Conservation (phyloP, 2,888 invertebrate species). For the Lumbricus terrestris region DNA sequence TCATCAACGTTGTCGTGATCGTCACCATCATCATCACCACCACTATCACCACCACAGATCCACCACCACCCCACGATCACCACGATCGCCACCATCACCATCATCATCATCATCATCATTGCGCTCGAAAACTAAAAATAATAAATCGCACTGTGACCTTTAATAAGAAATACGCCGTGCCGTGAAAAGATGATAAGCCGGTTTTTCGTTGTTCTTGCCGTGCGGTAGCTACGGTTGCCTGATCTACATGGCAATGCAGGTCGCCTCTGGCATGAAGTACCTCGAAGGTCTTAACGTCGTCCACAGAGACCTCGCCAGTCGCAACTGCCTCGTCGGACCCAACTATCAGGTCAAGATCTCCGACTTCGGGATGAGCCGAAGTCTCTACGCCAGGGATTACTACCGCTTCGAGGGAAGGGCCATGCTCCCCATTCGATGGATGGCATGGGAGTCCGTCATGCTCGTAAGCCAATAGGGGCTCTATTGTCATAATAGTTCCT, state of each 20-base stretch:
- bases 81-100: too few species aligned
- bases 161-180: too few species aligned
- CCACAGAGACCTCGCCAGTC: conserved; percentile 81
- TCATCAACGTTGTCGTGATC: background rate
- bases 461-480: conserved; percentile 50
- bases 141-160: too few species aligned
- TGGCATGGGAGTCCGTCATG: conserved; percentile 82
- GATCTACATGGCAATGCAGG: conserved; percentile 78
- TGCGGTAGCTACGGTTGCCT: conserved; percentile 73
- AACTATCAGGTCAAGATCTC: conserved; percentile 66
- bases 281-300: conserved; percentile 84
- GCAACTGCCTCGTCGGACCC: conserved; percentile 82
- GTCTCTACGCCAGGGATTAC: conserved; percentile 33
- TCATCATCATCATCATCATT: too few species aligned
- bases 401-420: conserved; percentile 66
- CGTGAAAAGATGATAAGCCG: too few species aligned
- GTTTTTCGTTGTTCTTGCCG: background rate
- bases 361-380: conserved; percentile 28
- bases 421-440: conserved; percentile 80
- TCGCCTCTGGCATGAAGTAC: conserved; percentile 86
- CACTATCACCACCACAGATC: background rate
- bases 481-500: too few species aligned
- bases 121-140: too few species aligned
- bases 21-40: conserved; percentile 20
- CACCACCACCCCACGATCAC: too few species aligned